Base-by-base conservation (phyloP, 2,113 vertebrate genomes). In the Chaetorhynchus papuensis region DNA sequence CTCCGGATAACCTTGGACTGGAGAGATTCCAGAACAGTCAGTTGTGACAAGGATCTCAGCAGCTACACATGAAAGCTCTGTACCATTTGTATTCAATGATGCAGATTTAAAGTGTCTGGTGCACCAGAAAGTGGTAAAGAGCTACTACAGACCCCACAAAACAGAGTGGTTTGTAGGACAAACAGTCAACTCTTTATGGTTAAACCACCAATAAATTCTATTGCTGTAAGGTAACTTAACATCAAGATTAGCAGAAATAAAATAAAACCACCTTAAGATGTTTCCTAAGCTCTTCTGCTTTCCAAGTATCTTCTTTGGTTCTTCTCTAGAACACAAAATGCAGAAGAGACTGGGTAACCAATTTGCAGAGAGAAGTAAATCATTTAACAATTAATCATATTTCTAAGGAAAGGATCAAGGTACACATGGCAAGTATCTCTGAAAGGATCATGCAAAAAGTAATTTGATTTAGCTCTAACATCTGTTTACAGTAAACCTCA, bases 241-340 rank as follows among this genome's bases (percentile, higher is more conserved):
- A 83, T 28, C 33, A 54, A 42, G 63, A 87, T 12, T 12, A 83
- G 27, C 8, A 93, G 28, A 94, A 84, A 92, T 52, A 68, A 95
- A 92, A 92, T 83, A 47, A 52, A 92, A 68, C 95, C 96, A 99
- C 99, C 98, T 90, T 96, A 41, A 99, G 96, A 71, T 99, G 97
- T 96, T 93, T 99, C 79, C 96, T 98, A 83, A 99, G 98, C 47
- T 99, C 99, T 60, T 99, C 98, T 87, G 98, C 79, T 97, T 97
- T 99, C 99, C 99, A 99, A 53, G 99, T 99, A 89, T 99, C 99
- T 95, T 99, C 99, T 97, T 97, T 99, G 59, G 98, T 98, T 97
- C 98, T 97, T 98, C 97, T 98, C 99, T 99, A 87, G 68, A 86
- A 96, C 1, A 93, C 39, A 94, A 68, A 94, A 88, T 54, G 76